A percentile compares a stretch with the other conserved stretches of the same genome.
Evolutionary conservation across 2,888 invertebrate species (phyloP).

Genomic region (Epicampocera succincta): DNA sequence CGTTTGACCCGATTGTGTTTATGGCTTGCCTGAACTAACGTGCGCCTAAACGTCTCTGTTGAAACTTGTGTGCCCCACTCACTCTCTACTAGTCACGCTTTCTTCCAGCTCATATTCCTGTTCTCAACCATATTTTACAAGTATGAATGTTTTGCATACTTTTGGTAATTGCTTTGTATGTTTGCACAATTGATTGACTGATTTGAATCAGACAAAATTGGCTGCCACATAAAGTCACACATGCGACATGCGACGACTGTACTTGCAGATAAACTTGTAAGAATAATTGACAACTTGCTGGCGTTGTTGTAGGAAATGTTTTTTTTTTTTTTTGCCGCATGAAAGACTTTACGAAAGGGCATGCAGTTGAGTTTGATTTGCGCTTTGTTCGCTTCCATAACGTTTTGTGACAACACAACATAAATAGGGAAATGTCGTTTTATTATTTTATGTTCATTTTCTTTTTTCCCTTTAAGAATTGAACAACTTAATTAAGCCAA

Average conservation of each 20-base stretch:
- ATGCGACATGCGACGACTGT: neutral
- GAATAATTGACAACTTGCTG: conserved; percentile 27
- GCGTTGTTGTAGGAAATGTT: conserved; percentile 5
- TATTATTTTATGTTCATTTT: conserved; percentile 25
- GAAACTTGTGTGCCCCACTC: neutral
- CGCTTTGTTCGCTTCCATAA: neutral
- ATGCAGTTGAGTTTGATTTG: conserved; percentile 22
- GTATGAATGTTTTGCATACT: conserved; percentile 4
- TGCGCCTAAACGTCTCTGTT: no score
- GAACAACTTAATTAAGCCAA: conserved; percentile 58
- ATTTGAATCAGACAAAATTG: conserved; percentile 58
- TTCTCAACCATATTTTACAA: conserved; percentile 18
- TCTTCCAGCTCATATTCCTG: conserved; percentile 1
- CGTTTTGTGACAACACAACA: conserved; percentile 8
- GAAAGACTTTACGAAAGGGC: neutral
- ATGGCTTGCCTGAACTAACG: neutral
- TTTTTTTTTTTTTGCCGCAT: no score
- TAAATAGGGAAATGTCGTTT: conserved; percentile 8
- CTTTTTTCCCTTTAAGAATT: conserved; percentile 5
- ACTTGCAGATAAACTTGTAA: neutral
- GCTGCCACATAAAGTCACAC: conserved; percentile 31
- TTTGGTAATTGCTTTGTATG: neutral
- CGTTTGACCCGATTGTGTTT: conserved; percentile 25
- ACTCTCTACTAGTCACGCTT: conserved; percentile 8
- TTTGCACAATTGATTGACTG: conserved; percentile 38